Evolutionary conservation across 2,888 invertebrate species (phyloP), one percentile per base, ranked within the genome.

Genomic region (Catocala sponsa): DNA sequence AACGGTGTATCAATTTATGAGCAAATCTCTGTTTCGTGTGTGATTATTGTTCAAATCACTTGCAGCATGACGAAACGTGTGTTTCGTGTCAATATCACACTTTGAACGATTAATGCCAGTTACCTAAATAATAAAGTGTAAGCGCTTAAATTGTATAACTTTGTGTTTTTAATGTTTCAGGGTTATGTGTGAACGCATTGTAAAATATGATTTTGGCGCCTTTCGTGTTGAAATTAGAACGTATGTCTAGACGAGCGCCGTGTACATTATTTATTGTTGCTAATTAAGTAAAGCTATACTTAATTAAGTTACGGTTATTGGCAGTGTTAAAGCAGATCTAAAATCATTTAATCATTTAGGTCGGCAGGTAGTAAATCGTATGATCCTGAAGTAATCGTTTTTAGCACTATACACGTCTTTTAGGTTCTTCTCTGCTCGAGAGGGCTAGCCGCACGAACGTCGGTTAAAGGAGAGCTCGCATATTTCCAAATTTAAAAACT

Each of bases 1-100:
- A 91, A 91, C 91, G 90, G 91, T 83, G 65, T 79, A 74, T 74
- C 81, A 84, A 85, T 86, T 84, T 83, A 80, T 80, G 78, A 81
- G 84, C 82, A 84, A 84, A 86, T 78, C 71, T 74, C 64, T 78
- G 77, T 75, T 83, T 80, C 79, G 73, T 81, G 76, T 74, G 65
- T 68, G 69, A 74, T 76, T 75, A 76, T 71, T 76, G 64, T 69
- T 69, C 69, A 71, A 83, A 82, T 79, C 76, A 83, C 69, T 79
- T 79, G 74, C 66, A 79, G 76, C 77, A 70, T 73, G 65, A 72
- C 74, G 74, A 74, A 72, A 67, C 65, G 55, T 69, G 66, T 60
- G 51, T 74, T 77, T 76, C 79, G 66, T 79, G 76, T 79, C 75
- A 78, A 77, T 78, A 76, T 63, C 68, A 66, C 72, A 71, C 62